Evolutionary conservation across 2,797 vertebrate species (phyloP), one percentile per base, ranked within the genome.

Genomic region (Oreochromis mossambicus): DNA sequence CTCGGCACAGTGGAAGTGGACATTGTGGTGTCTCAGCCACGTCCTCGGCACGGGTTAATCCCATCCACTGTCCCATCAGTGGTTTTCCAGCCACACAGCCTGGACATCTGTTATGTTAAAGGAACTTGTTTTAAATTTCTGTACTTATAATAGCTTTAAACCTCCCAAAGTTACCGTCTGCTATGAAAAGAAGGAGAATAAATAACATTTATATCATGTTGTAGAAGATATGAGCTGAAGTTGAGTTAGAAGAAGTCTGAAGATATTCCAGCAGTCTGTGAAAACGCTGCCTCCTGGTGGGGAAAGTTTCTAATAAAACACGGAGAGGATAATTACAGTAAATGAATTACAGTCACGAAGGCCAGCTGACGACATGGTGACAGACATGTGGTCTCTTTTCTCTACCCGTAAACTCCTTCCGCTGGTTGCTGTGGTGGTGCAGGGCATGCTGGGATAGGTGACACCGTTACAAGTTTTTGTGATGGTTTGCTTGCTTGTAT

Each of bases 21-120:
- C 56, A 63, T 0, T 0, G 32, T 36, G 0, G 32, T n/a, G 17
- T 61, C 56, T 36, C 29, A 61, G 29, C 15, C 12, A 10, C 2
- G 55, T 32, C 55, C 55, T 32, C 8, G 14, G 26, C 56, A 19
- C 15, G 10, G 56, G 56, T 34, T 19, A 0, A 32, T 58, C 29
- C 29, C 26, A 2, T 17, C 26, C 55, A 32, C 55, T 58, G 55
- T 11, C 56, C 29, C 56, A 34, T 63, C 32, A 5, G 32, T 36
- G 58, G 19, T n/a, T 7, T 34, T 36, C 15, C 24, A 50, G 46
- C 19, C 51, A 36, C 58, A n/a, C 9, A 36, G 17, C 32, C 58
- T 36, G 17, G 2, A 63, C 34, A 1, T 38, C 32, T 12, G 32
- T 63, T 0, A 36, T 36, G 58, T 63, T 63, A 11, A 63, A 38